Base-by-base conservation (phyloP, 2,888 invertebrate species). In the Meloe dianella region DNA sequence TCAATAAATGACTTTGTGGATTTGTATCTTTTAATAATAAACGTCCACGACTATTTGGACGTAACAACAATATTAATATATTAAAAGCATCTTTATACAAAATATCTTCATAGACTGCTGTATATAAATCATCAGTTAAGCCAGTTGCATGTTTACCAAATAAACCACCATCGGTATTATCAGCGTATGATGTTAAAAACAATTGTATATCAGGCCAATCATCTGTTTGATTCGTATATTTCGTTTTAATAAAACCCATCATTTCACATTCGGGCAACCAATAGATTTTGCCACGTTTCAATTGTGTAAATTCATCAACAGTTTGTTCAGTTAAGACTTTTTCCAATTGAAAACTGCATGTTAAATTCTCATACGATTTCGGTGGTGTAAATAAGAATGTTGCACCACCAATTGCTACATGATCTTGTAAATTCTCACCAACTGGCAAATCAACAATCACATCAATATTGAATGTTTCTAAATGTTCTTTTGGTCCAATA, bases 181-280 rank as follows among this genome's bases (percentile, higher is more conserved):
- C 93, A 10, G 91, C 90, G 61, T 90, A 90, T 6, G 93, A 88
- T 0, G 82, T 79, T 79, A 94, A 85, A 77, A 93, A 93, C 78
- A 92, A 94, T 78, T 95, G 94, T 57, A 95, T 88, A 73, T 96
- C 95, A 0, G 95, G 95, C 89, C 91, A 94, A 0, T 90, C 89
- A 0, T 89, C 88, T 0, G 87, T 84, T 47, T 94, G 92, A 92
- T 54, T 92, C 14, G 94, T 93, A 81, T 92, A 94, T 79, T 92
- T 93, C 0, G 94, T 92, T 77, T 95, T 95, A 2, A 96, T 89
- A 78, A 95, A 96, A 0, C 95, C 95, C 0, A 80, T 76, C 60
- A 89, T 92, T 83, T 95, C 95, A 67, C 91, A 89, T 67, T 90
- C 90, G 61, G 94, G 92, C 80, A 93, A 87, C 69, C 90, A 90